Evolutionary conservation across 2,797 vertebrate species (phyloP).

Genomic region (Falco concolor): DNA sequence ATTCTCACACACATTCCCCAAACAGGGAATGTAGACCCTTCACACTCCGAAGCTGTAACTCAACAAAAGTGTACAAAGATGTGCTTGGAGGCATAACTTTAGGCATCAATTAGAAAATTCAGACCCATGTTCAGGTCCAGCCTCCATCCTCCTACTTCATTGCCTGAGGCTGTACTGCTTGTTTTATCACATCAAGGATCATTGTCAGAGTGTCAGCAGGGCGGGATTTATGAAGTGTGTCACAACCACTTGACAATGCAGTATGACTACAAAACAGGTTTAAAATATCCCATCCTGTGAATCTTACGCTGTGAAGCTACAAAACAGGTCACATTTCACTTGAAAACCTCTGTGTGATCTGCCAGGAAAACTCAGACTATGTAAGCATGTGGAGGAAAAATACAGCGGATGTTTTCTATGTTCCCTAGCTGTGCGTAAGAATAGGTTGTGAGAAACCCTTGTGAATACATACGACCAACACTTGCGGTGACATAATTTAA

Average conservation of each 20-base stretch:
- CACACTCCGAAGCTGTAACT: neutral
- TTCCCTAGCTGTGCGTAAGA: neutral
- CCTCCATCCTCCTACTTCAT: neutral
- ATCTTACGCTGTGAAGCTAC: neutral
- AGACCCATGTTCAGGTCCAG: neutral
- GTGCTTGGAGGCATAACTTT: neutral
- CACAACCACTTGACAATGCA: neutral
- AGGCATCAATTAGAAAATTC: neutral
- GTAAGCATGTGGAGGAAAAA: neutral
- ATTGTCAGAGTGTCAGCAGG: neutral
- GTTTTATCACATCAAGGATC: neutral
- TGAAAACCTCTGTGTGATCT: neutral
- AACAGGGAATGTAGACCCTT: neutral
- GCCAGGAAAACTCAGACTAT: neutral
- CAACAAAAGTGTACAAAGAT: neutral
- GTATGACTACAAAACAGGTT: neutral
- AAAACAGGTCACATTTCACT: neutral
- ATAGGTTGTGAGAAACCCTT: neutral
- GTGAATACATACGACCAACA: neutral
- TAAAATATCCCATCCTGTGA: neutral
- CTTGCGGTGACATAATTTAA: neutral
- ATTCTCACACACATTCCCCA: neutral
- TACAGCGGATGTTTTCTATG: neutral
- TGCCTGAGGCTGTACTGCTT: neutral
- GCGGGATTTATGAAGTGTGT: neutral